Evolutionary conservation across 2,113 vertebrate species (phyloP), one percentile per base, ranked within the genome.

Genomic region (Merops nubicus): DNA sequence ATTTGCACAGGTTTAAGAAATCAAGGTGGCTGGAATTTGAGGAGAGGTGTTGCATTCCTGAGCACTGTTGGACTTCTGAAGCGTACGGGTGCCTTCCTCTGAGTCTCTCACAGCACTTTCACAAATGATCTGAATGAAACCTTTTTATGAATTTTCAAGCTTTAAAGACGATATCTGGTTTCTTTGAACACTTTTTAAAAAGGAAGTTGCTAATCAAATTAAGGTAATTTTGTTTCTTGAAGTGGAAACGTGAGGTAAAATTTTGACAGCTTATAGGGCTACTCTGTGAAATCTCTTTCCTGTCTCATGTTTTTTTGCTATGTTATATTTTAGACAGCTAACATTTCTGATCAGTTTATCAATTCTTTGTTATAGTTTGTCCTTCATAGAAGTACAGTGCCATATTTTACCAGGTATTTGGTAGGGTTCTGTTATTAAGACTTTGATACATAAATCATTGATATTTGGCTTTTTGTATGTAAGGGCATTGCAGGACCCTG

Each of bases 221-320:
- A 54, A 43, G 6, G 12, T 69, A 26, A 28, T 53, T 11, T 79
- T 65, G 1, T 83, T 83, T 9, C 29, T 56, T 56, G 25, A 62
- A 57, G 62, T 59, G 19, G 79, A 73, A 85, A 26, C 7, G 19
- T 23, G 25, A 62, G 18, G 15, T 47, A 51, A 5, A 40, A 9
- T 60, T 67, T 60, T 79, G 38, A 18, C 38, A 69, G 6, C 20
- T 34, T 29, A 16, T 36, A 38, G 20, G 16, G 29, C 33, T 69
- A 15, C 21, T 29, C 0, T 18, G 4, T 28, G 40, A 65, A 83
- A 36, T 69, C 4, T 65, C 12, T 42, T 88, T 77, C 15, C 5
- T 0, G 0, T 70, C 36, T 67, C 6, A 5, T 80, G 22, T 5
- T 65, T 65, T 81, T 78, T 85, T 89, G 2, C 15, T 59, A 1